Conservation (phyloP, 2,888 invertebrate genomes). For the Willowsia nigromaculata region DNA sequence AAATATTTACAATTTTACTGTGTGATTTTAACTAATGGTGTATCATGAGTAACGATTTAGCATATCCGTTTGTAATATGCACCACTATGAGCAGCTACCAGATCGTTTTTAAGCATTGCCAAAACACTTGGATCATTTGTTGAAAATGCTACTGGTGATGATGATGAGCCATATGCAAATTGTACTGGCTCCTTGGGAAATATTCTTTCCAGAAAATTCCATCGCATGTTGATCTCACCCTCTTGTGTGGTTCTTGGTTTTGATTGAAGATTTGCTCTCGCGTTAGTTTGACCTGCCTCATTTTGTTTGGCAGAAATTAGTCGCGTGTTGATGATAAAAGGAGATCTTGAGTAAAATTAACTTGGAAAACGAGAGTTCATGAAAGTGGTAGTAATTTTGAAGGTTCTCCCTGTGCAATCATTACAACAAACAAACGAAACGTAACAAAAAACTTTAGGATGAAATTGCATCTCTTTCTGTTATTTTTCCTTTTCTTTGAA, state of each 20-base stretch:
- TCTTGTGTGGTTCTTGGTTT: neutral
- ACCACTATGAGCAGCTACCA: neutral
- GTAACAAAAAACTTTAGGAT: neutral
- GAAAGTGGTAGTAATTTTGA: conserved; percentile 8
- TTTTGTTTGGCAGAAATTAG: neutral
- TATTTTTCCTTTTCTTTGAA: neutral
- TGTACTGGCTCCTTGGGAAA: conserved; percentile 45
- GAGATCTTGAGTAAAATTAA: neutral
- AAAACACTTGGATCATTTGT: neutral
- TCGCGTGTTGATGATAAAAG: neutral
- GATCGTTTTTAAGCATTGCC: too few species aligned
- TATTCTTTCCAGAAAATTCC: neutral
- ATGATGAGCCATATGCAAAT: conserved; percentile 49
- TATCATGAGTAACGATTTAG: neutral
- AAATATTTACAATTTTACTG: neutral
- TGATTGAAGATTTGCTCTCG: neutral
- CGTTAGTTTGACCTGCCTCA: neutral
- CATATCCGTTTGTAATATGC: neutral
- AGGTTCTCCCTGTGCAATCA: conserved; percentile 25
- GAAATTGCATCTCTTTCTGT: neutral
- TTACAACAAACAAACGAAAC: conserved; percentile 9
- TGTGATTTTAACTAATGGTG: neutral
- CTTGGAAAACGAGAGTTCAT: neutral
- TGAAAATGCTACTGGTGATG: neutral
- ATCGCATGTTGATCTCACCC: neutral